These are phyloP conservation scores for Sander vitreus DNA, from an alignment of 2,113 vertebrate species.

Conservation along the genomic window DNA sequence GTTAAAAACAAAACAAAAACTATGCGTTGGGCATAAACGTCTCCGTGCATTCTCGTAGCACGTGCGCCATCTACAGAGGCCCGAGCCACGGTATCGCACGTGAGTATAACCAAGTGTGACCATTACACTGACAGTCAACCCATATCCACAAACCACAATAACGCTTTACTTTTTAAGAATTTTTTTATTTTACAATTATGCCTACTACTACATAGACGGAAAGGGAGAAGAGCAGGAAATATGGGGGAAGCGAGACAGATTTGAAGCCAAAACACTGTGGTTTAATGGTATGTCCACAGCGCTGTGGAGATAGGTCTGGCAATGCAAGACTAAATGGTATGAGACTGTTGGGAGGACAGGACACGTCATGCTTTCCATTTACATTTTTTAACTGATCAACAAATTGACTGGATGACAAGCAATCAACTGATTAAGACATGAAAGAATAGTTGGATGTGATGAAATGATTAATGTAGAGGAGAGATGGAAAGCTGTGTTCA, in stretches of 20 bases:
- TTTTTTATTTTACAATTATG: neutral
- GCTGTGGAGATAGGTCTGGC: too few species aligned
- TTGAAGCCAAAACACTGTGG: too few species aligned
- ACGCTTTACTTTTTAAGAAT: neutral
- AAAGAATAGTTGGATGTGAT: conserved; percentile 38
- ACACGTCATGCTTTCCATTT: neutral
- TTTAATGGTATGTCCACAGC: too few species aligned
- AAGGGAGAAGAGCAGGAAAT: neutral
- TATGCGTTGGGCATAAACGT: too few species aligned
- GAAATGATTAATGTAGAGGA: conserved; percentile 34
- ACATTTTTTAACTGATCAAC: neutral
- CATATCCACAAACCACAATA: neutral
- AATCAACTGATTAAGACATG: conserved; percentile 2
- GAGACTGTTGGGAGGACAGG: neutral
- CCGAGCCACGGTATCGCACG: too few species aligned
- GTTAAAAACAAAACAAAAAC: too few species aligned
- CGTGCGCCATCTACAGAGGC: too few species aligned
- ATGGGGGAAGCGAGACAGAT: neutral
- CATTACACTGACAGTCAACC: neutral
- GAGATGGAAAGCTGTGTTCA: conserved; percentile 64
- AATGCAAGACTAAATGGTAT: too few species aligned
- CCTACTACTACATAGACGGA: neutral
- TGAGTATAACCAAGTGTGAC: neutral
- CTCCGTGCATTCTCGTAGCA: too few species aligned
- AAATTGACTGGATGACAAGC: neutral